These are phyloP conservation scores for Actinostola sp. DNA, from an alignment of 92 coral and sea anemone species.

Conservation along the genomic window DNA sequence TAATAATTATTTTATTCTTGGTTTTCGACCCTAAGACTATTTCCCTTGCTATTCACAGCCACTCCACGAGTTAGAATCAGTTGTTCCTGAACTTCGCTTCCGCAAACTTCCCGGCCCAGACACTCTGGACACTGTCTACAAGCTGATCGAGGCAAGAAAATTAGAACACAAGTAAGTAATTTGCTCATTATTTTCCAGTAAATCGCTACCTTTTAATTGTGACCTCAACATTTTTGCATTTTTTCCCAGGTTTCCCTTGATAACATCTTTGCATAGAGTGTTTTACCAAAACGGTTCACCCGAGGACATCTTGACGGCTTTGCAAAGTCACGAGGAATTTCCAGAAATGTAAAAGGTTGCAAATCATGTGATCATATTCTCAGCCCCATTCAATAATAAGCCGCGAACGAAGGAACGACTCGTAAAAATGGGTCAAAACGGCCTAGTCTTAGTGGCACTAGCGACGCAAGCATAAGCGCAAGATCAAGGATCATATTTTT, in stretches of 20 bases:
- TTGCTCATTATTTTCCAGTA: background rate
- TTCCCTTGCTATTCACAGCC: constrained; percentile 46
- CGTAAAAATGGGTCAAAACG: too few relatives aligned
- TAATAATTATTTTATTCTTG: background rate
- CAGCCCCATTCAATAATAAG: too few relatives aligned
- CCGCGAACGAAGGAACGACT: too few relatives aligned
- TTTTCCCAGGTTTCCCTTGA: constrained; percentile 32
- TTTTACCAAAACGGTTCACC: constrained; percentile 28
- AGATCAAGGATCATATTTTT: too few relatives aligned
- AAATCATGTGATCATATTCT: too few relatives aligned
- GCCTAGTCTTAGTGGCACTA: too few relatives aligned
- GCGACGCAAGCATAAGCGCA: too few relatives aligned
- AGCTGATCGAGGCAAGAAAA: constrained; percentile 72
- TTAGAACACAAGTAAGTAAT: constrained; percentile 63
- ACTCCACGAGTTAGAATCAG: constrained; percentile 80
- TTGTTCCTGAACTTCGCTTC: constrained; percentile 78
- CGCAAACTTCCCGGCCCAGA: constrained; percentile 95
- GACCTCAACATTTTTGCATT: background rate
- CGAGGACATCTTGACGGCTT: constrained; percentile 18
- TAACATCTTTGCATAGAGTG: constrained; percentile 29
- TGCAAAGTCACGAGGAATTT: constrained; percentile 41
- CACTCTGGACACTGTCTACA: constrained; percentile 84
- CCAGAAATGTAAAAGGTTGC: too few relatives aligned
- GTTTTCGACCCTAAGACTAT: background rate
- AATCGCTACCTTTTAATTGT: background rate